A percentile compares a stretch with the other conserved stretches of the same genome.
Evolutionary conservation across 2,888 invertebrate species (phyloP).

Genomic region (Andrena trimmerana): DNA sequence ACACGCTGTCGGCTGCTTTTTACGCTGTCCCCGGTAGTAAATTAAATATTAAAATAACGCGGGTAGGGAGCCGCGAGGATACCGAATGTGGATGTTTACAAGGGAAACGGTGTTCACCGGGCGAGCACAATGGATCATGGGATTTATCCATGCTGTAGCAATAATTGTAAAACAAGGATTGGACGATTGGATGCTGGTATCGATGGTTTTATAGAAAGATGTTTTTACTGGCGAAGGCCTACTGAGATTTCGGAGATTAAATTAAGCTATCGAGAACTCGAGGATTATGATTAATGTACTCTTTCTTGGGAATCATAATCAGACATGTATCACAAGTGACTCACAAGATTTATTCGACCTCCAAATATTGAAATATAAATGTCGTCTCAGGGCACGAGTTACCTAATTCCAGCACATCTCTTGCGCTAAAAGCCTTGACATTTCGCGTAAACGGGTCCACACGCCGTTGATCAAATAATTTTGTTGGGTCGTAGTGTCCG

Average conservation of each 20-base stretch:
- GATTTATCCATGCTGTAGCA: conserved; percentile 44
- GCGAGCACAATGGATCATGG: conserved; percentile 28
- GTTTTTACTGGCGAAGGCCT: too few relatives aligned
- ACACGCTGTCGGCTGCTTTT: conserved; percentile 58
- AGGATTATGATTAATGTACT: background rate
- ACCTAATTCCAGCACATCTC: background rate
- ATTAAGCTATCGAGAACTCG: too few relatives aligned
- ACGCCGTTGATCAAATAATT: background rate
- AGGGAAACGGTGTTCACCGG: conserved; percentile 22
- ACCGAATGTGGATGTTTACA: conserved; percentile 45
- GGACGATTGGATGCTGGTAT: too few relatives aligned
- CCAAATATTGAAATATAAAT: background rate
- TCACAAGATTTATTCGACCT: background rate
- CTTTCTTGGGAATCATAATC: background rate
- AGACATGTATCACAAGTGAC: background rate
- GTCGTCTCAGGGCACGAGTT: background rate
- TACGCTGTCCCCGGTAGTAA: conserved; percentile 44
- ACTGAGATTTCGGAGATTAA: too few relatives aligned
- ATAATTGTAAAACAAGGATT: background rate
- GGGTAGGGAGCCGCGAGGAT: conserved; percentile 44
- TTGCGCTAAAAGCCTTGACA: conserved; percentile 1
- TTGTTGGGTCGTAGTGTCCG: too few relatives aligned
- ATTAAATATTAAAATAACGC: conserved; percentile 69
- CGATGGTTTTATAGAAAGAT: too few relatives aligned
- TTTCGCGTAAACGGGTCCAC: background rate